Base-by-base conservation (phyloP, 2,797 vertebrate species). In the Melanotaenia boesemani region DNA sequence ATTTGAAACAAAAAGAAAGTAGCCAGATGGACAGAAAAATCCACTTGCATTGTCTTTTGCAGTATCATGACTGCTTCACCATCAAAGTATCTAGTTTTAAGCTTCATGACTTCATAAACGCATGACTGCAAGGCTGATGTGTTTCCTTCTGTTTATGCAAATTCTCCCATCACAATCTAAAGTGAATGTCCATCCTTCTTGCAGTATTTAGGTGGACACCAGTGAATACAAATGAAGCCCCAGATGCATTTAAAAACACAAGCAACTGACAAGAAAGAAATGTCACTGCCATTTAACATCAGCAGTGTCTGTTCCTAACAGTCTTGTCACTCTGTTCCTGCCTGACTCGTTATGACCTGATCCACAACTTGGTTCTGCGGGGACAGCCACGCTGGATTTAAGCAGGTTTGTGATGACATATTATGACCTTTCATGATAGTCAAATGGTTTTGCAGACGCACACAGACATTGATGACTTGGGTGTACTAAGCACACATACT, bases 361-460 rank as follows among this genome's bases (percentile, higher is more conserved):
- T 59, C 44, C 24, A 18, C 75, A 69, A 67, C 73, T 65, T 5
- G 20, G 34, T 54, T 64, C 28, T 77, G 34, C 69, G 66, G 68
- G 63, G 52, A 64, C 9, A 63, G 56, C 70, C 58, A 62, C n/a
- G 1, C 18, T 56, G 16, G 55, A 72, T 85, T 74, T 70, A 22
- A 75, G 61, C 69, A 26, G 58, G 55, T 65, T 73, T 57, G 10
- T 36, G 67, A 77, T 78, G 78, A 80, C 79, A 83, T 74, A 85
- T 81, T 76, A 77, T 77, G 77, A 84, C 76, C 79, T 76, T 87
- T 87, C 55, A n/a, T 58, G 62, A 68, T 70, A 66, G 79, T 76
- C 50, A 56, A 54, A 41, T 80, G 79, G 79, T 86, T 74, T 82
- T 7, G 18, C 52, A 77, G 64, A 79, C 0, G 10, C 10, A 48